These are phyloP conservation scores for Setophaga kirtlandii DNA, from an alignment of 2,113 vertebrate species.

Conservation along the genomic window DNA sequence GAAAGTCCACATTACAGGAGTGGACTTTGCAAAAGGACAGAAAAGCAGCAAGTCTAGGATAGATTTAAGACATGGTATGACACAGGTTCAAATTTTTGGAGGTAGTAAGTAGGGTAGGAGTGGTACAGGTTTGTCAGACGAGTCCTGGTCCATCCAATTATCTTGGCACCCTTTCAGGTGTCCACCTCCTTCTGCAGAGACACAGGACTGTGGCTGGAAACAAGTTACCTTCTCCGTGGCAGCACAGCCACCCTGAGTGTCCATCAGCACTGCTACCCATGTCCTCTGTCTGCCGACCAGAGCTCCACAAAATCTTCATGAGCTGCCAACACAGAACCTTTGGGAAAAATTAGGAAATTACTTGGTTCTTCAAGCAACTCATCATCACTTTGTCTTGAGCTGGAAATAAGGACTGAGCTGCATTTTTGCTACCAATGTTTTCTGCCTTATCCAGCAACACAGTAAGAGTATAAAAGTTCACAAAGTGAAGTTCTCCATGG, in stretches of 20 bases:
- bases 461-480: background rate
- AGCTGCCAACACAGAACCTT: background rate
- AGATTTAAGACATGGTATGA: background rate
- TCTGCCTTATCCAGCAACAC: background rate
- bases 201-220: background rate
- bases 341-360: background rate
- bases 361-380: background rate
- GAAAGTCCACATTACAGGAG: background rate
- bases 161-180: background rate
- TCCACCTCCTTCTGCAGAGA: background rate
- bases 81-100: background rate
- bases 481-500: background rate
- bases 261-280: accelerated
- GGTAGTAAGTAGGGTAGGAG: background rate
- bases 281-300: background rate
- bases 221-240: accelerated
- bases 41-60: background rate
- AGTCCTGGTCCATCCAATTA: background rate
- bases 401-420: background rate
- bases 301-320: background rate
- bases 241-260: background rate
- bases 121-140: background rate
- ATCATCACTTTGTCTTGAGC: background rate
- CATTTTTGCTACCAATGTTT: background rate
- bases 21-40: background rate